Percentiles rank a stretch among this genome's conserved stretches.
Conservation (phyloP, 2,888 invertebrate genomes). For the Campopleginae sp. region DNA sequence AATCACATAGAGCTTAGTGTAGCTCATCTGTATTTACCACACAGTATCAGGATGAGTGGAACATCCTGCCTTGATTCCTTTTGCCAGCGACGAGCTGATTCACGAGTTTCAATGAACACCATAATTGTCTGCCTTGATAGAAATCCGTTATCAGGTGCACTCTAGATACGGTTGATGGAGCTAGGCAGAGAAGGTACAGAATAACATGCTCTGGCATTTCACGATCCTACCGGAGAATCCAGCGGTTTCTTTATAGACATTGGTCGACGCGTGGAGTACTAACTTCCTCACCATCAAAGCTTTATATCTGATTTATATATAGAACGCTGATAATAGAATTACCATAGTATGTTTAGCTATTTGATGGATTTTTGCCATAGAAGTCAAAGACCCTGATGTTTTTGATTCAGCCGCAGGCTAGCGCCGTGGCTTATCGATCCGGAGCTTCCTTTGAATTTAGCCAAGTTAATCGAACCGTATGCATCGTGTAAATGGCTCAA, state of each 20-base stretch:
- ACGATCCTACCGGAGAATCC: conserved; percentile 25
- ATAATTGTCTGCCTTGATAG: not conserved
- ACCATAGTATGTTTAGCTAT: conserved; percentile 14
- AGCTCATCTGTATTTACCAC: conserved; percentile 46
- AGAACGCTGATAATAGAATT: not conserved
- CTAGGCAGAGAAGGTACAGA: conserved; percentile 19
- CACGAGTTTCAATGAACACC: conserved; percentile 14
- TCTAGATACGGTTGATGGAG: conserved; percentile 57
- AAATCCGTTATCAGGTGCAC: conserved; percentile 51
- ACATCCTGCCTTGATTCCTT: conserved; percentile 38
- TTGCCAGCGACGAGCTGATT: conserved; percentile 21
- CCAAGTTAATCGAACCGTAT: conserved; percentile 76
- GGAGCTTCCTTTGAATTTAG: conserved; percentile 76
- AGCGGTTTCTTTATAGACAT: conserved; percentile 35
- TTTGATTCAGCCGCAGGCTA: conserved; percentile 68
- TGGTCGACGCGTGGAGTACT: conserved; percentile 23
- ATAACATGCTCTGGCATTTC: conserved; percentile 39
- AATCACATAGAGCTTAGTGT: conserved; percentile 24
- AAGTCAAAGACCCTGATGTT: conserved; percentile 39
- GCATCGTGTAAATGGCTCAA: conserved; percentile 70
- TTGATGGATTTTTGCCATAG: conserved; percentile 6
- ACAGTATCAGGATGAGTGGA: conserved; percentile 28
- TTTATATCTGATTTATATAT: conserved; percentile 6
- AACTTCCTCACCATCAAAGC: conserved; percentile 29
- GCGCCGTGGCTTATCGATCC: conserved; percentile 74